Evolutionary conservation across 2,113 vertebrate species (phyloP).

Genomic region (Hypocryptadius cinnamomeus): DNA sequence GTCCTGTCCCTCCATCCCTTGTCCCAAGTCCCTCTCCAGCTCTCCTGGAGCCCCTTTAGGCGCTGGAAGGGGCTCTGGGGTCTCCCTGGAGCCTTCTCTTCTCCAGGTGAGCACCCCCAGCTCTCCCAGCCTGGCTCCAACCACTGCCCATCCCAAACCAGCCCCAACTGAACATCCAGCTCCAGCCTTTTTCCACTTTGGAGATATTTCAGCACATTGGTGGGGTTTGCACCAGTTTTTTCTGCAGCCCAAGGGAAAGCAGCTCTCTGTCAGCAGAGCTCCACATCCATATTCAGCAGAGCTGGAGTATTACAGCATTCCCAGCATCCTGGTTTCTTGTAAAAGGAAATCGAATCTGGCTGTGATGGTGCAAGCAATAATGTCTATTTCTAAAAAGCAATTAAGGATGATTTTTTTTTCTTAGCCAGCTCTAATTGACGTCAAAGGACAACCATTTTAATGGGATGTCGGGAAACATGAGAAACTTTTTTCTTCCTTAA

Average conservation of each 20-base stretch:
- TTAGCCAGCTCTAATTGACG: neutral
- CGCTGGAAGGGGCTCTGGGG: neutral
- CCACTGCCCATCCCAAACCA: neutral
- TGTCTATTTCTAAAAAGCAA: slow-evolving; percentile 36
- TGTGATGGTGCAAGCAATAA: neutral
- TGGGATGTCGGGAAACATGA: slow-evolving; percentile 7
- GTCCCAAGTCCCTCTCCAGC: neutral
- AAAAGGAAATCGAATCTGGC: slow-evolving; percentile 14
- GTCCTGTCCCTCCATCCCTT: neutral
- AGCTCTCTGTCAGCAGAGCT: neutral
- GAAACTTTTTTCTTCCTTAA: neutral
- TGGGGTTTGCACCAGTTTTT: neutral
- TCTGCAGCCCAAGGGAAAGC: neutral
- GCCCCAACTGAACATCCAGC: neutral
- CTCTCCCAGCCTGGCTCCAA: neutral
- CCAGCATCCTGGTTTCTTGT: slow-evolving; percentile 39
- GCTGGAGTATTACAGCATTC: neutral
- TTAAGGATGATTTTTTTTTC: slow-evolving; percentile 34
- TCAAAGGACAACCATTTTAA: slow-evolving; percentile 11
- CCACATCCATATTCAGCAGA: neutral
- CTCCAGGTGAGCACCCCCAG: neutral
- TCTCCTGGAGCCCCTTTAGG: neutral
- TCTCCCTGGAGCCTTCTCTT: neutral
- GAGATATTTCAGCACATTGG: neutral
- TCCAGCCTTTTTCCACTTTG: neutral